phyloP scores from a whole-genome alignment of 2,797 vertebrate species.

The Silurus aristotelis region DNA sequence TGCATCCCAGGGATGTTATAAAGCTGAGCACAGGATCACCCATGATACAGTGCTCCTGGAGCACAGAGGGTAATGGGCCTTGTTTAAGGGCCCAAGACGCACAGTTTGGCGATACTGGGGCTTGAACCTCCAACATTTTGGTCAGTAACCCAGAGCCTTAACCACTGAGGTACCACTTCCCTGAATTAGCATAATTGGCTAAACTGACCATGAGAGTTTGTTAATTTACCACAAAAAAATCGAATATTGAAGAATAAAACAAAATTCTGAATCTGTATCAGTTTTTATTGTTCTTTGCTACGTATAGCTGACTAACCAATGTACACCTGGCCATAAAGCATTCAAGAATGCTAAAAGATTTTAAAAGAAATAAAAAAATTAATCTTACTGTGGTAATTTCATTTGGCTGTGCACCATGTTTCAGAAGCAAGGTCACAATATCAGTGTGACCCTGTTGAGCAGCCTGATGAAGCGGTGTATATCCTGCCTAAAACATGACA shows the following conservation, averaged over 20 bases:
- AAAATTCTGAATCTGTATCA: not conserved
- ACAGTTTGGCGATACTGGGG: too few species aligned
- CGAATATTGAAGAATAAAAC: not conserved
- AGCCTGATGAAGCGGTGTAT: conserved; percentile 92
- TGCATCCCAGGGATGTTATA: too few species aligned
- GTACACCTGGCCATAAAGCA: not conserved
- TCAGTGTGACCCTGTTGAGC: conserved; percentile 97
- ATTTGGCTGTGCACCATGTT: conserved; percentile 88
- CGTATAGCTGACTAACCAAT: not conserved
- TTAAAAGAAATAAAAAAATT: not conserved
- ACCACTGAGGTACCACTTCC: too few species aligned
- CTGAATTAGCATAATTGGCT: not conserved
- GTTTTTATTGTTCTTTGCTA: not conserved
- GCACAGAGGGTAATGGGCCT: too few species aligned
- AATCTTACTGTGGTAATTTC: conserved; percentile 87
- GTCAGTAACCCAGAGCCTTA: too few species aligned
- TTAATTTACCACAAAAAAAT: not conserved
- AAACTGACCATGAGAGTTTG: not conserved
- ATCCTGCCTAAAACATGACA: conserved; percentile 78
- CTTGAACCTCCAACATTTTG: too few species aligned
- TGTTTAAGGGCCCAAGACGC: too few species aligned
- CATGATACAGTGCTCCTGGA: too few species aligned
- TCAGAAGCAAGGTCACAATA: conserved; percentile 88
- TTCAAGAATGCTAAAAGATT: not conserved
- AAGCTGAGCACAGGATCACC: too few species aligned